Conservation (phyloP, 2,888 invertebrate genomes). For the Rhingia rostrata region DNA sequence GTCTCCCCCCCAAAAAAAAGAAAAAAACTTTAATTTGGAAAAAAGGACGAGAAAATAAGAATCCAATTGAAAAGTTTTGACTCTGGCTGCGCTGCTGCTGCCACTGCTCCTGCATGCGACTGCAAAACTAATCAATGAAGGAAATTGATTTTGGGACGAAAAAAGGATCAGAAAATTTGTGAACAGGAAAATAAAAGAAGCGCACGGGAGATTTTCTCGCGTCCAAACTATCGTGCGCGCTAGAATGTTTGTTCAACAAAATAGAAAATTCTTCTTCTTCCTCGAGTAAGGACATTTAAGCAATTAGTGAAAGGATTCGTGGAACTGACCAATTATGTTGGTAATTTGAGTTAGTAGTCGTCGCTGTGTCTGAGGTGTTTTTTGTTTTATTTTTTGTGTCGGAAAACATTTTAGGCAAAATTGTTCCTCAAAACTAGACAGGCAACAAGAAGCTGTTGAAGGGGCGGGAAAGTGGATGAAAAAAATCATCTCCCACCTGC, state of each 20-base stretch:
- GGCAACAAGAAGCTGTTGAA: conserved; percentile 14
- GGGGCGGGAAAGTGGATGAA: conserved; percentile 1
- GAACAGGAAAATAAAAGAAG: neutral
- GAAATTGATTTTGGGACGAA: conserved; percentile 71
- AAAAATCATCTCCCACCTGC: neutral
- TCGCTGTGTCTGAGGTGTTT: conserved; percentile 34
- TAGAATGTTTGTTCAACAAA: conserved; percentile 28
- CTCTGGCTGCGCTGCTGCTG: conserved; percentile 48
- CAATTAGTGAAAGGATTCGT: conserved; percentile 67
- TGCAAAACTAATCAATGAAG: conserved; percentile 72
- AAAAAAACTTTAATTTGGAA: conserved; percentile 72
- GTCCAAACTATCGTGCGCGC: conserved; percentile 28
- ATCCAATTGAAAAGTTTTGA: conserved; percentile 74
- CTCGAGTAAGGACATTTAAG: conserved; percentile 60
- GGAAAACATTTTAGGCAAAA: conserved; percentile 17
- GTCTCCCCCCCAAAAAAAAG: conserved; percentile 23
- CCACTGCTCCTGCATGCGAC: conserved; percentile 64
- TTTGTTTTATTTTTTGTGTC: conserved; percentile 9
- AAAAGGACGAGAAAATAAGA: conserved; percentile 66
- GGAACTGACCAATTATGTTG: conserved; percentile 70
- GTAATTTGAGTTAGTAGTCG: conserved; percentile 62
- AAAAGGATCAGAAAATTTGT: conserved; percentile 57
- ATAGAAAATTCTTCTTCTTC: conserved; percentile 29
- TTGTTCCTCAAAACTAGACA: neutral
- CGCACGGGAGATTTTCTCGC: conserved; percentile 26